Percentiles rank a stretch among this genome's conserved stretches.
Conservation (phyloP, 2,113 vertebrate species). For the Microcebus jonahi region DNA sequence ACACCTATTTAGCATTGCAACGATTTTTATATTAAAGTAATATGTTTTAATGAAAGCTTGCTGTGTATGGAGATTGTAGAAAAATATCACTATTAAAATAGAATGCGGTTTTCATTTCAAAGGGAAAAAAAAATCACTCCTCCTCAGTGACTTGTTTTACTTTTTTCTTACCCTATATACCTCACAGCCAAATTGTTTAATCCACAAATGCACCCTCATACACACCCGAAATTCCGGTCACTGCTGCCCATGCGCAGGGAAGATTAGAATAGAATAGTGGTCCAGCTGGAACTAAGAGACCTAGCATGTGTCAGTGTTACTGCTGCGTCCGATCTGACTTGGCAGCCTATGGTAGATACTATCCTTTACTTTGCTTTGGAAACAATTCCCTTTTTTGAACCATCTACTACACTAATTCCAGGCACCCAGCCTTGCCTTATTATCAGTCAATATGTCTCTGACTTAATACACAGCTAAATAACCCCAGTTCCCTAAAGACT, state of each 20-base stretch:
- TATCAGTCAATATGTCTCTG: not conserved
- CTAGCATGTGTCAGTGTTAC: fast-evolving
- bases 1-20: not conserved
- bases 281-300: not conserved
- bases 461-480: not conserved
- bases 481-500: not conserved
- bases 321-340: not conserved
- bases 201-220: not conserved
- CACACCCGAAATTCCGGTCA: fast-evolving
- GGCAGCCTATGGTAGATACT: too few species aligned
- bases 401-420: not conserved
- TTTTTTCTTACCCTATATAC: not conserved
- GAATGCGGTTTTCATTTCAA: not conserved
- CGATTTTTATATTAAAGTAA: constrained; percentile 56
- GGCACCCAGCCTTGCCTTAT: not conserved
- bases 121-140: not conserved
- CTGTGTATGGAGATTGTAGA: not conserved
- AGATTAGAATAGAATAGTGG: not conserved
- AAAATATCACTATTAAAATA: not conserved
- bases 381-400: not conserved
- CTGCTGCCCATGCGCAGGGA: too few species aligned
- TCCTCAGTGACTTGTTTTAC: not conserved
- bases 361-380: not conserved
- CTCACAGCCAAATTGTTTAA: not conserved
- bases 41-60: constrained; percentile 36